A percentile compares a stretch with the other conserved stretches of the same genome.
These are phyloP conservation scores for Drosophila glabriapex DNA, from an alignment of 2,888 invertebrate species.

Conservation along the genomic window DNA sequence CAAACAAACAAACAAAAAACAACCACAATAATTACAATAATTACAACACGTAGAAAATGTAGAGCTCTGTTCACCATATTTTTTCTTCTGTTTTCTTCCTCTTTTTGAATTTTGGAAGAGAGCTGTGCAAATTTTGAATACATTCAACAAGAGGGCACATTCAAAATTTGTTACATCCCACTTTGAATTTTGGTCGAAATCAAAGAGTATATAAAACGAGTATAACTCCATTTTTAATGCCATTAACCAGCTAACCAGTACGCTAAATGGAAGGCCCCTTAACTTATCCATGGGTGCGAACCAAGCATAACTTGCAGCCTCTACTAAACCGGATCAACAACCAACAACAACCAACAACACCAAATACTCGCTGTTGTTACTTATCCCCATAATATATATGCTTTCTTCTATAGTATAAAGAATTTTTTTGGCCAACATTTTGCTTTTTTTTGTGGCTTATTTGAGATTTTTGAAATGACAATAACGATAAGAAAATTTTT, in stretches of 20 bases:
- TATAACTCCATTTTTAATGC: conserved; percentile 21
- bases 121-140: conserved; percentile 60
- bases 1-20: conserved; percentile 16
- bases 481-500: conserved; percentile 21
- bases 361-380: conserved; percentile 35
- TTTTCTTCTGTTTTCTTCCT: conserved; percentile 21
- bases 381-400: not conserved
- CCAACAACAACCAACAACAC: conserved; percentile 10
- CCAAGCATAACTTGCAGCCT: conserved; percentile 53
- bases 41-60: conserved; percentile 14
- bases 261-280: conserved; percentile 17
- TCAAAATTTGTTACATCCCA: conserved; percentile 53
- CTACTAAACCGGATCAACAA: conserved; percentile 40
- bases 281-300: not conserved
- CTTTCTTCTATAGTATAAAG: not conserved
- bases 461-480: conserved; percentile 24
- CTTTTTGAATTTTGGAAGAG: conserved; percentile 49
- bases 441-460: conserved; percentile 76
- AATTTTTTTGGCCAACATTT: conserved; percentile 39
- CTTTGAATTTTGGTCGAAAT: conserved; percentile 38
- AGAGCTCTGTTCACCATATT: conserved; percentile 23
- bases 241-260: conserved; percentile 34
- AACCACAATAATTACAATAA: not conserved
- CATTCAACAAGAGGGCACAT: conserved; percentile 50
- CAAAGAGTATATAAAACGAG: conserved; percentile 43